Conservation (phyloP, 2,113 vertebrate genomes). For the Gadus chalcogrammus region DNA sequence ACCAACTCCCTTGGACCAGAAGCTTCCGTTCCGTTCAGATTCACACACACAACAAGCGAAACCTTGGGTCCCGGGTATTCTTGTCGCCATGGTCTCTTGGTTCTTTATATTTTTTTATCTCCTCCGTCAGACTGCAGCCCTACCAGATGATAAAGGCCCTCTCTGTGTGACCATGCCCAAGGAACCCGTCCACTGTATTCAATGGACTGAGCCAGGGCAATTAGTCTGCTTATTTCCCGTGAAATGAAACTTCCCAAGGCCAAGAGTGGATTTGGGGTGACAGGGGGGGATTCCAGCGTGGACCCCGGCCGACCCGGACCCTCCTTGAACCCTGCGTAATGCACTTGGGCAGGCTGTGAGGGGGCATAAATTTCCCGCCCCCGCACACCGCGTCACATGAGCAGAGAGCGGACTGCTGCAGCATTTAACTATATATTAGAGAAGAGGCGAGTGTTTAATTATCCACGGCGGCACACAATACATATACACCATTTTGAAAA, state of each 20-base stretch:
- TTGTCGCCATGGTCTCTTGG: not conserved
- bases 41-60: too few relatives aligned
- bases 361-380: slow-evolving; percentile 2
- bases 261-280: not conserved
- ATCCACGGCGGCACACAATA: too few relatives aligned
- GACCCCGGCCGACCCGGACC: not conserved
- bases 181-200: not conserved
- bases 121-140: not conserved
- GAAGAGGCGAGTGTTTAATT: too few relatives aligned
- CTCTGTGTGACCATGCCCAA: not conserved
- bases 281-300: not conserved
- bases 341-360: not conserved
- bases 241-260: slow-evolving; percentile 26
- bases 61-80: too few relatives aligned
- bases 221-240: slow-evolving; percentile 32
- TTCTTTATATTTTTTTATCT: not conserved
- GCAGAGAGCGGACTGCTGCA: not conserved
- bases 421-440: not conserved
- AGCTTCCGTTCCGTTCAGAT: too few relatives aligned
- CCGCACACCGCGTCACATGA: not conserved
- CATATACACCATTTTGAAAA: too few relatives aligned
- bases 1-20: too few relatives aligned
- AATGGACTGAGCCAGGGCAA: slow-evolving; percentile 3
- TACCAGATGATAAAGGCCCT: not conserved
- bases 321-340: slow-evolving; percentile 16